Evolutionary conservation across 1,140 invertebrate genomes (phyloP), one percentile per base, ranked within the genome.

Genomic region (Drosophila mayri): DNA sequence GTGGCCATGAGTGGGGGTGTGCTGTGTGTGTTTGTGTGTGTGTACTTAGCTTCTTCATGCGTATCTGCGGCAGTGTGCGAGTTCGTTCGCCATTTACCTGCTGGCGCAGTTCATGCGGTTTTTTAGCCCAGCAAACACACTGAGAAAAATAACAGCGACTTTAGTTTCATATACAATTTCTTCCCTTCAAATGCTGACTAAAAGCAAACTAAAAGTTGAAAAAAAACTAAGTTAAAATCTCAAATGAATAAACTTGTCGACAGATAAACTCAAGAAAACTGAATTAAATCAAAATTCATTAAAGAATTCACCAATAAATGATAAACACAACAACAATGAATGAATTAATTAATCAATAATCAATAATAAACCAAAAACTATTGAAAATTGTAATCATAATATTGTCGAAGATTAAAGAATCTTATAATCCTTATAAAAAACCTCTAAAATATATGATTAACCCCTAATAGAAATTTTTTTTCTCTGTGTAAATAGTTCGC

Each of bases 51-150:
- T 68, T 40, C 49, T 57, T 46, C 41, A 70, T 62, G 54, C 43
- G 47, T 64, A 43, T 18, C 28, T 16, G 32, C 37, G 52, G 32
- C 37, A 28, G 38, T 43, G 49, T 41, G 62, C 43, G 52, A 47
- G 57, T 46, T 70, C 43, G 25, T 71, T 71, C 66, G 54, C 70
- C 70, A 60, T 72, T 72, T 72, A 72, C 70, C 70, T 72, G 66
- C 67, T 38, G 49, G 30, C 46, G 30, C 52, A 67, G 40, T 47
- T 47, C 52, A 52, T 73, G 55, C 44, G 49, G 43, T 50, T 65
- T 57, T 62, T 35, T 78, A 46, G 25, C 30, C 40, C 20, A 22
- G n/a, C 40, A 28, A 47, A 43, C 57, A 43, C 61, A n/a, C 38
- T 38, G 35, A 30, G 47, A 55, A 65, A 64, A 47, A 47, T 16